Percentiles rank a stretch among this genome's conserved stretches.
These are phyloP conservation scores for Lycophotia porphyrea DNA, from an alignment of 2,888 invertebrate species.

Conservation along the genomic window DNA sequence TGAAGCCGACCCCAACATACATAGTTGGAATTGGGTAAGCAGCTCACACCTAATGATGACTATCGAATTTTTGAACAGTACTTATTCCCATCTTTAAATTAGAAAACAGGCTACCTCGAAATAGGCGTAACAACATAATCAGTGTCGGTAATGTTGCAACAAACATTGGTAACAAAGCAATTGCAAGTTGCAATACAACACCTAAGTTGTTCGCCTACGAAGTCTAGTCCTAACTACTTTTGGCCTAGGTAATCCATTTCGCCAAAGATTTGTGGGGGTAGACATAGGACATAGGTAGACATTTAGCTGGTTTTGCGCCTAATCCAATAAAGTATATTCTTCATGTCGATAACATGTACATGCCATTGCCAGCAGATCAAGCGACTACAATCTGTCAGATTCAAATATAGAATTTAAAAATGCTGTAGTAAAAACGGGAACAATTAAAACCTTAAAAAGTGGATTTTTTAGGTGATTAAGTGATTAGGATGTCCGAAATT, in stretches of 20 bases:
- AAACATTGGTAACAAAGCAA: conserved; percentile 32
- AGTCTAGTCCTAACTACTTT: conserved; percentile 14
- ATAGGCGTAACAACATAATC: conserved; percentile 12
- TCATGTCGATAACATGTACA: not conserved
- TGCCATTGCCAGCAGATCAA: too few relatives aligned
- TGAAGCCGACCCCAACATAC: not conserved
- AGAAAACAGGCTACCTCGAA: not conserved
- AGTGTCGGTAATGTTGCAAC: conserved; percentile 13
- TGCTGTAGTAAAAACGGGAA: not conserved
- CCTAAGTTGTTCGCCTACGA: conserved; percentile 44
- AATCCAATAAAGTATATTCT: conserved; percentile 3
- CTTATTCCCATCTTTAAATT: not conserved
- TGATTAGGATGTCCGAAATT: not conserved
- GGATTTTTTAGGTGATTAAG: not conserved
- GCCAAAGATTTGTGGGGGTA: conserved; percentile 34
- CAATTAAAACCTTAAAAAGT: not conserved
- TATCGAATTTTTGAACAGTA: not conserved
- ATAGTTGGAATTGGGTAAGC: not conserved
- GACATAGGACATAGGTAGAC: too few relatives aligned
- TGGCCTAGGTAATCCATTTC: conserved; percentile 26
- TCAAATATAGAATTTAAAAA: not conserved
- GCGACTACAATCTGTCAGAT: too few relatives aligned
- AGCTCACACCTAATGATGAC: not conserved
- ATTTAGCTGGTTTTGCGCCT: not conserved
- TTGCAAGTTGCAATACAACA: conserved; percentile 35